These are phyloP conservation scores for Serinus canaria DNA, from an alignment of 2,113 vertebrate species.

Conservation along the genomic window DNA sequence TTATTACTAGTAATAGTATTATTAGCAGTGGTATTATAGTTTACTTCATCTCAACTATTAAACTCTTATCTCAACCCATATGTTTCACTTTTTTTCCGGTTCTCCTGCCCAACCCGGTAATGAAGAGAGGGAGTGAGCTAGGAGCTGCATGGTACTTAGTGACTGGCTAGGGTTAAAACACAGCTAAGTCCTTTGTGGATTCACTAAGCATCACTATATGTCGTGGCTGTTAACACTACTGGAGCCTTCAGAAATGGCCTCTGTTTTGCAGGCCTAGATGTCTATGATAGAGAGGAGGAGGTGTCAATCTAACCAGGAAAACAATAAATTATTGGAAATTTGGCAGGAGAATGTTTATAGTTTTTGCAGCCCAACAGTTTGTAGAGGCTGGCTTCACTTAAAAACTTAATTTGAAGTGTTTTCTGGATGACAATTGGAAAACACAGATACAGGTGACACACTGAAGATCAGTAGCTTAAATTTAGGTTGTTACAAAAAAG, in stretches of 20 bases:
- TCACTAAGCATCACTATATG: neutral
- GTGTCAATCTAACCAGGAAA: neutral
- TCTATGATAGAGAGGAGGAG: neutral
- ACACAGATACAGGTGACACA: neutral
- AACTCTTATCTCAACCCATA: neutral
- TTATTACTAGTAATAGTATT: neutral
- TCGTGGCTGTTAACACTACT: neutral
- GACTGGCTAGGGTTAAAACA: neutral
- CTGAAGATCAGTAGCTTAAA: neutral
- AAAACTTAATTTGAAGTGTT: neutral
- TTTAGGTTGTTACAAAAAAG: neutral
- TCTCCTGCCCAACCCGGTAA: neutral
- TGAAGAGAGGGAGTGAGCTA: neutral
- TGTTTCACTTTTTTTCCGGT: accelerated
- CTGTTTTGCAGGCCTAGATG: neutral
- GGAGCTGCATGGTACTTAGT: neutral
- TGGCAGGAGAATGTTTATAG: neutral
- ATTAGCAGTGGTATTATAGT: neutral
- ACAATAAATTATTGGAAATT: neutral
- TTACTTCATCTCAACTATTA: neutral
- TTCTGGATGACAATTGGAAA: neutral
- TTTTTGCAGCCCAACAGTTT: neutral
- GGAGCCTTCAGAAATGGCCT: neutral
- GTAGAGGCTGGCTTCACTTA: neutral
- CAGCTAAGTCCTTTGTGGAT: neutral